Evolutionary conservation across 2,888 invertebrate species (phyloP), one percentile per base, ranked within the genome.

Genomic region (Sisyra nigra): DNA sequence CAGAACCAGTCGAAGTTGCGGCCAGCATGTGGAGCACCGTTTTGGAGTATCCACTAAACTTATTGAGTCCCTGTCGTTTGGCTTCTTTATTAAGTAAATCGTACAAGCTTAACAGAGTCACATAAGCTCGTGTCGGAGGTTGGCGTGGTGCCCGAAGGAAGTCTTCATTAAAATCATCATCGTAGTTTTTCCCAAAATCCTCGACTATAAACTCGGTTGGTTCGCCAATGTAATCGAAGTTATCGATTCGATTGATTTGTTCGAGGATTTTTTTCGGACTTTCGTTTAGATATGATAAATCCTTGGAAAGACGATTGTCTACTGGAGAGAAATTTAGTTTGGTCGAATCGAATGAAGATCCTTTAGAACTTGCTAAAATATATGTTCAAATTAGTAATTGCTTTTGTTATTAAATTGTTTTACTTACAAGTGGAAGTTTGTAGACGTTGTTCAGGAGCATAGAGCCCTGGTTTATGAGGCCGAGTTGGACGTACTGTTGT

Each of bases 51-150:
- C 79, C 79, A 67, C 74, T 61, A 42, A 66, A 54, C 41, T 48
- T 47, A 47, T 41, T 46, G 46, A 44, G 63, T 30, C 69, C 68
- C 49, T 75, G 68, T 45, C 64, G 71, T 54, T 77, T 77, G 1
- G 77, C 72, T 46, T 79, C 79, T 48, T 77, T 71, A 54, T 76
- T 77, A 40, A 79, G 52, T 4, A 71, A 63, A 50, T 79, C 79
- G 53, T 79, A 79, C 24, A 79, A 55, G 15, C 71, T 59, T 45
- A 76, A 55, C 40, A 79, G 57, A 38, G 74, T 67, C 40, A 76
- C 62, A 46, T 76, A 72, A 0, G 77, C 69, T 1, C 65, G 61
- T 0, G 72, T 74, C 2, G 73, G 62, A 37, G 75, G 72, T 1
- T 66, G 60, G 52, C 68, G 71, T 2, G 37, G 43, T 1, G 66